Conservation (phyloP, 1,140 invertebrate genomes). For the Zaprionus tsacasi region DNA sequence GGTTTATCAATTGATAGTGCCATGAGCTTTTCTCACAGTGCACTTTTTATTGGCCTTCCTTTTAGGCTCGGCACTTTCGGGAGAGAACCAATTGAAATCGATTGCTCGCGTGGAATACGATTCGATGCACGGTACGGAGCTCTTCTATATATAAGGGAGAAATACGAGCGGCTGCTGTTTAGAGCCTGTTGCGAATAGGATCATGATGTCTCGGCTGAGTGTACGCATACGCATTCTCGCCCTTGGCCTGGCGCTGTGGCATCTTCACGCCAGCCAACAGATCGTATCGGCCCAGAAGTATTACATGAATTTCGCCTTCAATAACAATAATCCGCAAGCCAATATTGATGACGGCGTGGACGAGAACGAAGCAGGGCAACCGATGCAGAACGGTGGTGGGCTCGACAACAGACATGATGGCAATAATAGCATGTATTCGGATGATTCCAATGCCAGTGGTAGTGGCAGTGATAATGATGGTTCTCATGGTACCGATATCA, state of each 20-base stretch:
- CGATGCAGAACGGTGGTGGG: no score
- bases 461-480: no score
- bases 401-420: no score
- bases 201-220: slow-evolving; percentile 54
- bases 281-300: slow-evolving; percentile 63
- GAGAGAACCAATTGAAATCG: slow-evolving; percentile 49
- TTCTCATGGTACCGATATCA: no score
- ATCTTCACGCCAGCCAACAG: slow-evolving; percentile 25
- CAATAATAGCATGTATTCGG: no score
- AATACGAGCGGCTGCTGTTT: slow-evolving; percentile 49
- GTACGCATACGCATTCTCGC: slow-evolving; percentile 57
- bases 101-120: slow-evolving; percentile 52
- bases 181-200: slow-evolving; percentile 46
- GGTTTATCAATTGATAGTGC: not conserved
- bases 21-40: slow-evolving; percentile 35
- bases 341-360: not conserved
- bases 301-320: slow-evolving; percentile 76
- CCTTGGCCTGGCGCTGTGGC: slow-evolving; percentile 44
- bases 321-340: slow-evolving; percentile 64
- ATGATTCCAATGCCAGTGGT: no score
- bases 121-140: slow-evolving; percentile 33
- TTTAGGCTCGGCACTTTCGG: slow-evolving; percentile 24
- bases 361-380: not conserved
- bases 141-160: slow-evolving; percentile 77
- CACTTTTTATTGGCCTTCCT: slow-evolving; percentile 53